phyloP scores from a whole-genome alignment of 2,113 vertebrate species.

The Microtus ochrogaster region DNA sequence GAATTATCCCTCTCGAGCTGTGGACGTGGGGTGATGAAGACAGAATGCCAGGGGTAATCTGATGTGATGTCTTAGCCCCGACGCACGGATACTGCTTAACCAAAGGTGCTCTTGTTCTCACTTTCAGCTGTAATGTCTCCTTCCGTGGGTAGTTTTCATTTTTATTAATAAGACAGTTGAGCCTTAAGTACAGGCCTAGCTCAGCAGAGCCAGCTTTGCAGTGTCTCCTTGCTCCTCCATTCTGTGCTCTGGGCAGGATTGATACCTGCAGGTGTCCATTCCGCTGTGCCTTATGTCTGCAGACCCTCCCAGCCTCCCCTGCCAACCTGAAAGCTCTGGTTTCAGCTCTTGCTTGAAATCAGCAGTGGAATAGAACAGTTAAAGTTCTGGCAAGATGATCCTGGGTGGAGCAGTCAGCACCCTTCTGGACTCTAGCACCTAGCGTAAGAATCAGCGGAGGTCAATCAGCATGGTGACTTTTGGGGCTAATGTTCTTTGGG shows the following conservation, averaged over 20 bases:
- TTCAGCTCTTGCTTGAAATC: background rate
- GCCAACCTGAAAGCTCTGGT: background rate
- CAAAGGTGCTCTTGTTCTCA: background rate
- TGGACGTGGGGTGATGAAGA: background rate
- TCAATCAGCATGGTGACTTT: background rate
- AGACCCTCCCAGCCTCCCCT: background rate
- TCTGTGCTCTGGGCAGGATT: background rate
- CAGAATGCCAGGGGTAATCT: background rate
- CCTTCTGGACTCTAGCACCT: background rate
- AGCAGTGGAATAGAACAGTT: background rate
- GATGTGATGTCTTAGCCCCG: background rate
- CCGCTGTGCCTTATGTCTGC: background rate
- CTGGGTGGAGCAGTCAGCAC: background rate
- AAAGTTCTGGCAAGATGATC: background rate
- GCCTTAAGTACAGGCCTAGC: background rate
- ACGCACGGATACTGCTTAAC: background rate
- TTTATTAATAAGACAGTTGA: background rate
- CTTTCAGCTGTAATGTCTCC: background rate
- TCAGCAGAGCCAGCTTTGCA: background rate
- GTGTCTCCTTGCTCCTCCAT: background rate
- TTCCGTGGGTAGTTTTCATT: background rate
- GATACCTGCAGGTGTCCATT: background rate
- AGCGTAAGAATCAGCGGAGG: background rate
- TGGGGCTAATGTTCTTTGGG: background rate
- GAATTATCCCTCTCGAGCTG: background rate